Evolutionary conservation across 2,888 invertebrate genomes (phyloP).

Genomic region (Protophormia terraenovae): DNA sequence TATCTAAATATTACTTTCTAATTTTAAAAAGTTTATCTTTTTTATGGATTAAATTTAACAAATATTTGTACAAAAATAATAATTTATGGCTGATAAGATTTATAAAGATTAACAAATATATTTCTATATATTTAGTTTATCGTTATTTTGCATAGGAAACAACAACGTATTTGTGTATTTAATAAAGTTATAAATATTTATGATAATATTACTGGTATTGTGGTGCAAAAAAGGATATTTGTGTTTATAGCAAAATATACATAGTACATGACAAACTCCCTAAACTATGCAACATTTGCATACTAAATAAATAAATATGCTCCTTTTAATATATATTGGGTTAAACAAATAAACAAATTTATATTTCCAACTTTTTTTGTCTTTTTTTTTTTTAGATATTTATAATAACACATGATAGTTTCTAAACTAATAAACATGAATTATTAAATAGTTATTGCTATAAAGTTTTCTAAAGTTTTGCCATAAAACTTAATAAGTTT

Average conservation of each 20-base stretch:
- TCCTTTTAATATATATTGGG: not conserved
- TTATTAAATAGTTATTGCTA: not conserved
- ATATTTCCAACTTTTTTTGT: not conserved
- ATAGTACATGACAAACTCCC: not conserved
- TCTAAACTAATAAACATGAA: not conserved
- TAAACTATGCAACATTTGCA: conserved; percentile 14
- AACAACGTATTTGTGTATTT: not conserved
- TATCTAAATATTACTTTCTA: not conserved
- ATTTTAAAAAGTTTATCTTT: not conserved
- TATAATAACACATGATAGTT: not conserved
- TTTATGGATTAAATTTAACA: not conserved
- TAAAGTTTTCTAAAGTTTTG: too few species aligned
- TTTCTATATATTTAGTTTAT: not conserved
- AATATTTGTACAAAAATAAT: not conserved
- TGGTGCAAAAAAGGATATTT: not conserved
- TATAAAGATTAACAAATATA: not conserved
- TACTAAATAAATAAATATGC: not conserved
- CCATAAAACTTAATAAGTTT: too few species aligned
- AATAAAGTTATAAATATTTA: conserved; percentile 14
- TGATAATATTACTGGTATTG: not conserved
- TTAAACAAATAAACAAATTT: not conserved
- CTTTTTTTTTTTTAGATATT: too few species aligned
- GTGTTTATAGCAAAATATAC: not conserved
- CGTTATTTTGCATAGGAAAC: not conserved
- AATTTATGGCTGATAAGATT: not conserved